phyloP scores from a whole-genome alignment of 2,888 invertebrate species.

The Erebia palarica region DNA sequence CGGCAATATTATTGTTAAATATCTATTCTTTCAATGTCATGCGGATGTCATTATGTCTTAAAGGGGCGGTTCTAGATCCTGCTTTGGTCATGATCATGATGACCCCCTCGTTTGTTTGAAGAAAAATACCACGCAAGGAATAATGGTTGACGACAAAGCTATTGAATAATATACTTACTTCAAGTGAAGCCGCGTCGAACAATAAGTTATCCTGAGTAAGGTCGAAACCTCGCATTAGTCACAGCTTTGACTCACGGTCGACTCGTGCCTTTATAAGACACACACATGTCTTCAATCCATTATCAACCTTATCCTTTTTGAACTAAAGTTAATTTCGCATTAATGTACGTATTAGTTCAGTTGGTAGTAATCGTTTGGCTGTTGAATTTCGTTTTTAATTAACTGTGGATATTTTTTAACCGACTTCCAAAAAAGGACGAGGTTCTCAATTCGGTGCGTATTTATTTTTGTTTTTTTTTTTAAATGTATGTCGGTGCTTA shows the following conservation, averaged over 20 bases:
- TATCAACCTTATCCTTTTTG: conserved; percentile 7
- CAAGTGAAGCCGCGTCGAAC: conserved; percentile 17
- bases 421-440: too few species aligned
- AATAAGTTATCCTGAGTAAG: conserved; percentile 32
- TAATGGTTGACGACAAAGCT: too few species aligned
- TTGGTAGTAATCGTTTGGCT: conserved; percentile 1
- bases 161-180: conserved; percentile 11
- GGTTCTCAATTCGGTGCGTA: too few species aligned
- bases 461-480: too few species aligned
- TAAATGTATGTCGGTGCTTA: too few species aligned
- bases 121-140: too few species aligned
- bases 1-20: too few species aligned
- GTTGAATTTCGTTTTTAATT: conserved; percentile 8
- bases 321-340: conserved; percentile 1
- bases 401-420: not conserved
- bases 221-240: conserved; percentile 39
- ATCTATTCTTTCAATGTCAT: too few species aligned
- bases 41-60: too few species aligned
- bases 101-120: too few species aligned
- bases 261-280: conserved; percentile 35
- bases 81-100: too few species aligned
- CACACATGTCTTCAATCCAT: conserved; percentile 13
- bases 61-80: too few species aligned
- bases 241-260: conserved; percentile 38
- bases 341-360: not conserved